Conservation (phyloP, 2,113 vertebrate species). For the Hymenochirus boettgeri region DNA sequence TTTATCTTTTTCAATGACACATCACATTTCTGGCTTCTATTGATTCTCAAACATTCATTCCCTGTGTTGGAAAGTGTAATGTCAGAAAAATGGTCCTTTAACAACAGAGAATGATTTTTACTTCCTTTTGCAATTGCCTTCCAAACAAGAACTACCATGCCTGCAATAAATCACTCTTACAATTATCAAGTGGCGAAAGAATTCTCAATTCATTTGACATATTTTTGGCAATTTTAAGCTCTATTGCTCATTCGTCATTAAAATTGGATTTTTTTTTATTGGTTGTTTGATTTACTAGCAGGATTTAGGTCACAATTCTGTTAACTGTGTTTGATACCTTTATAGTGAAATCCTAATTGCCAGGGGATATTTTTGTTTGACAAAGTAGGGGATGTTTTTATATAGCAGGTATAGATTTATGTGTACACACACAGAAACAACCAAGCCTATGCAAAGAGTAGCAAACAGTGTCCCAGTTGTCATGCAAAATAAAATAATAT, state of each 20-base stretch:
- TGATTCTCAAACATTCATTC: conserved; percentile 33
- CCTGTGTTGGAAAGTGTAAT: conserved; percentile 21
- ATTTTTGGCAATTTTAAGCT: conserved; percentile 12
- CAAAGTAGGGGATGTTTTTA: neutral
- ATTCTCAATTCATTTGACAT: conserved; percentile 28
- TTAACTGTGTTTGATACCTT: conserved; percentile 13
- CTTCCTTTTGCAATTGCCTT: conserved; percentile 25
- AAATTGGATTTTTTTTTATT: conserved; percentile 12
- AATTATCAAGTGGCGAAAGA: conserved; percentile 35
- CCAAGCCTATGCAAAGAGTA: neutral
- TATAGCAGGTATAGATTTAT: neutral
- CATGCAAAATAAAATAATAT: conserved; percentile 13
- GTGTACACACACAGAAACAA: neutral
- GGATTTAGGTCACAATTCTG: conserved; percentile 11
- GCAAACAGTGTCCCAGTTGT: neutral
- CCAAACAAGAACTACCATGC: conserved; percentile 9
- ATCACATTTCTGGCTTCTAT: conserved; percentile 24
- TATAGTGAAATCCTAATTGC: conserved; percentile 6
- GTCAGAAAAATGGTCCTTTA: conserved; percentile 39
- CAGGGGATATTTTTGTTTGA: neutral
- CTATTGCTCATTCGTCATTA: conserved; percentile 1
- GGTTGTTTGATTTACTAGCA: conserved; percentile 30
- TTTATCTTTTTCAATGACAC: conserved; percentile 12
- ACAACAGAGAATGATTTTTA: conserved; percentile 28
- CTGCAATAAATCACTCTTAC: conserved; percentile 37